Conservation (phyloP, 2,797 vertebrate genomes). For the Coranthus polyacanthus region DNA sequence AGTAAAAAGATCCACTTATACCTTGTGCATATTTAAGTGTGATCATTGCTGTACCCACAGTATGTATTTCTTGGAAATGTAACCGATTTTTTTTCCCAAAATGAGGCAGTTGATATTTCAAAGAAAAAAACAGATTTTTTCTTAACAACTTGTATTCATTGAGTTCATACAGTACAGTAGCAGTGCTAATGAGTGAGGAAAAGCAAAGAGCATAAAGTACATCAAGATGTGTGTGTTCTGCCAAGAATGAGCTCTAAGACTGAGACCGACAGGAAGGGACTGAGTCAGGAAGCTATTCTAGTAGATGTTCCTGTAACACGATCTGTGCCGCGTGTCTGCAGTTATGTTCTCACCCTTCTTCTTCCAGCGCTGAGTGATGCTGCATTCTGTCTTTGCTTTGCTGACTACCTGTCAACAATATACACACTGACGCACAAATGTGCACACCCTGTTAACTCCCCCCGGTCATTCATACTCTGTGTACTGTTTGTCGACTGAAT, state of each 20-base stretch:
- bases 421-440: slow-evolving; percentile 28
- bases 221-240: neutral
- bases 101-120: too few species aligned
- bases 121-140: too few species aligned
- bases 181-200: neutral
- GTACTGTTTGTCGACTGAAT: neutral
- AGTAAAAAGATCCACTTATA: too few species aligned
- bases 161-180: too few species aligned
- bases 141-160: too few species aligned
- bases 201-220: slow-evolving; percentile 1
- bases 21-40: too few species aligned
- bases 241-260: slow-evolving; percentile 7
- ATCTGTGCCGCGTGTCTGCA: slow-evolving; percentile 42
- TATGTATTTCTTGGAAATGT: too few species aligned
- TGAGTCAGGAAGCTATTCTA: slow-evolving; percentile 50
- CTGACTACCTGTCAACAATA: slow-evolving; percentile 7
- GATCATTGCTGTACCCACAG: too few species aligned
- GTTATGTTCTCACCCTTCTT: slow-evolving; percentile 21
- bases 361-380: slow-evolving; percentile 12
- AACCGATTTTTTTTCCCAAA: too few species aligned
- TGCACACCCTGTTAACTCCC: neutral
- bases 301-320: slow-evolving; percentile 48
- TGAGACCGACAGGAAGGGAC: slow-evolving; percentile 14
- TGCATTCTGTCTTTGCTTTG: neutral
- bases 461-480: neutral